Percentiles rank a stretch among this genome's conserved stretches.
Evolutionary conservation across 2,888 invertebrate genomes (phyloP).

Genomic region (Thysanoteuthis rhombus): DNA sequence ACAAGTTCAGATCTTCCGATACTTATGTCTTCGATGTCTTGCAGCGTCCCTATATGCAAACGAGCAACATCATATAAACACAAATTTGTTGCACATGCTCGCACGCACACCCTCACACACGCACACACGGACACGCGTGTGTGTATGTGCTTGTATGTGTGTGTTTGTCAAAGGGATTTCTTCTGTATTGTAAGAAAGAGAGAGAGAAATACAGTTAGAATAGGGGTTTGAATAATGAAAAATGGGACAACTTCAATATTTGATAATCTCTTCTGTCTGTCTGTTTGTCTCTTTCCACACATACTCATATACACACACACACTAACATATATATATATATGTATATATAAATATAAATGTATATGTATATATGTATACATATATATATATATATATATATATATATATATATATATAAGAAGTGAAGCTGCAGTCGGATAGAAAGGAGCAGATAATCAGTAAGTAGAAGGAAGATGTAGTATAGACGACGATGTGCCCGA

Average conservation of each 20-base stretch:
- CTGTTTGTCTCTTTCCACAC: too few relatives aligned
- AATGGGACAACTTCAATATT: too few relatives aligned
- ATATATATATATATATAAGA: not conserved
- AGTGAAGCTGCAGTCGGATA: not conserved
- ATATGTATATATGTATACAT: not conserved
- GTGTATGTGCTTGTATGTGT: not conserved
- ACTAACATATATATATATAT: too few relatives aligned
- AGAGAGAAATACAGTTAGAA: too few relatives aligned
- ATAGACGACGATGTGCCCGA: not conserved
- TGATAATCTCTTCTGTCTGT: too few relatives aligned
- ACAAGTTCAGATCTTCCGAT: not conserved
- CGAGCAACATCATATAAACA: not conserved
- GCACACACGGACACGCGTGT: too few relatives aligned
- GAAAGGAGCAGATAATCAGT: too few relatives aligned
- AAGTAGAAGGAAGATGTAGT: not conserved
- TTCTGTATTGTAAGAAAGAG: too few relatives aligned
- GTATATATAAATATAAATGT: not conserved
- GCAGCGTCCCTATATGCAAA: not conserved
- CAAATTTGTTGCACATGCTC: not conserved
- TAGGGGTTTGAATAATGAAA: too few relatives aligned
- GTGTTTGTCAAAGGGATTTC: too few relatives aligned
- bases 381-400: not conserved
- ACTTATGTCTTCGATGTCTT: not conserved
- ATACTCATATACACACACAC: too few relatives aligned
- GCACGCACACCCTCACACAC: too few relatives aligned